Evolutionary conservation across 2,113 vertebrate genomes (phyloP), one percentile per base, ranked within the genome.

Genomic region (Riparia riparia): DNA sequence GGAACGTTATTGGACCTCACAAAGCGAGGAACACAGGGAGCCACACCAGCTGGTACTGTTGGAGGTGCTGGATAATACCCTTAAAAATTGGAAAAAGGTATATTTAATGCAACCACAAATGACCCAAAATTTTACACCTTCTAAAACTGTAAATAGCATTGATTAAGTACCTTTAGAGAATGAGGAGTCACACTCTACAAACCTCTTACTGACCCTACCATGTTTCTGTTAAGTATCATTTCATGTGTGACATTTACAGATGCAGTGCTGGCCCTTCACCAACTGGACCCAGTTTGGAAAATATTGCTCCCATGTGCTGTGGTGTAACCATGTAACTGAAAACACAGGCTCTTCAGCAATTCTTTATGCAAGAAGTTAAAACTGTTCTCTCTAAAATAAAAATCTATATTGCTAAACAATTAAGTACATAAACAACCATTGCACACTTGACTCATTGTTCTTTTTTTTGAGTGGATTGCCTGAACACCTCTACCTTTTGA

Each of bases 21-120:
- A 97, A 99, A 99, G 71, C 98, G 99, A 96, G 98, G 98, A 98
- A 98, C 98, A 95, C 99, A 99, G 37, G 98, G 98, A 97, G 98
- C 97, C 97, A 98, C 98, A 87, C 98, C 98, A 96, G 98, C 97
- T 95, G 98, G 98, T 93, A 98, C 98, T 79, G 97, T 99, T 97
- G 99, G 98, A 95, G 98, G 98, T 95, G 98, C 98, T 90, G 99
- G 98, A 92, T 99, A 99, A 97, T 98, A 99, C 86, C 98, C 99
- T 99, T 97, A 74, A 97, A 97, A 97, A 98, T 95, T 53, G 88
- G 91, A 97, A 95, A 97, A 84, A 97, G 90, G 83, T 60, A 82
- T 53, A 83, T 97, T 97, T 93, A 98, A 96, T 94, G 58, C 70
- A 87, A 96, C 88, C 78, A 95, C 78, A 93, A 74, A 93, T 54